Evolutionary conservation across 2,113 vertebrate genomes (phyloP), one percentile per base, ranked within the genome.

Genomic region (Hemibates koningsi): DNA sequence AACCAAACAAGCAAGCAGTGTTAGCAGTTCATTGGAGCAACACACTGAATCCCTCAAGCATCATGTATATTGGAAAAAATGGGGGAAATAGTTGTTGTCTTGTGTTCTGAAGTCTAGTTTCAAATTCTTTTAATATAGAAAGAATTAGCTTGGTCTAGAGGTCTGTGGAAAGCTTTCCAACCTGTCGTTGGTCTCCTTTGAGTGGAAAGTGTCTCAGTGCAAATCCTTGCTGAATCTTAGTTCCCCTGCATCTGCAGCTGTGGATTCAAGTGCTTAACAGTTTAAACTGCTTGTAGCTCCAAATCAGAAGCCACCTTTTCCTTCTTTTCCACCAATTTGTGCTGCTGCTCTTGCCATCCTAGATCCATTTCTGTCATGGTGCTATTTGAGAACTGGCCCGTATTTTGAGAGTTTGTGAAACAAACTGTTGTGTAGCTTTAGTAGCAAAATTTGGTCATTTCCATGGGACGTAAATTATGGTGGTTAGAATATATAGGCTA

Each of bases 351-450:
- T 16, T 71, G 66, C 41, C 68, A 16, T 41, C 38, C n/a, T 43
- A 10, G 21, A 73, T 16, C 41, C 14, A 45, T 16, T 45, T 73
- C 13, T 73, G 3, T 27, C 68, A 17, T 2, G 1, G 13, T 73
- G 3, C 21, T 1, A 9, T 73, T 73, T 45, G 21, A 73, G 21
- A 45, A 45, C 1, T 9, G n/a, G n/a, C n/a, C 19, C 0, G 1
- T 38, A 43, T 43, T 43, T 43, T 24, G 66, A 41, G 19, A 71
- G 36, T 43, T 71, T 16, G n/a, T 13, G 11, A 68, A 68, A 41
- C 12, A 43, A 71, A 24, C 17, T 1, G 34, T n/a, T 66, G 32
- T 66, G 0, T 48, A 48, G 21, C 14, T 19, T 48, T 48, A 76
- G 38, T 29, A 48, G 41, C 24, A 76, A 45, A 48, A 71, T 24